Evolutionary conservation across 2,797 vertebrate species (phyloP), one percentile per base, ranked within the genome.

Genomic region (Salmo trutta): DNA sequence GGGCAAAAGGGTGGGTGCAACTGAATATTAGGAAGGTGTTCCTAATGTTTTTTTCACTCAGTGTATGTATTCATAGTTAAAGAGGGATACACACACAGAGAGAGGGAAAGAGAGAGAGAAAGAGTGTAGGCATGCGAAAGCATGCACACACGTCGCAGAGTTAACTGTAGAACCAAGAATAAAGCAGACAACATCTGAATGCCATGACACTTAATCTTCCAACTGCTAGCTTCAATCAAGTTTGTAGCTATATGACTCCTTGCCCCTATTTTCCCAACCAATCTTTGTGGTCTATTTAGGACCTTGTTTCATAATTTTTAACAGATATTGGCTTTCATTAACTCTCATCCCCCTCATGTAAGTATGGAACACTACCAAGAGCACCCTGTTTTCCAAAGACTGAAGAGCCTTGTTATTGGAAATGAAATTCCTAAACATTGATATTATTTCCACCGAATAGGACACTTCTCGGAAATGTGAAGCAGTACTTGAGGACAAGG

Each of bases 401-500:
- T 95, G 89, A 92, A 95, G 91, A 93, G 90, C 84, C 81, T 91
- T 94, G 84, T 95, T 91, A 90, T 91, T 93, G 88, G 89, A 91
- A 95, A 92, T 90, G 84, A 89, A 92, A 95, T 93, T 91, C 88
- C 89, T 90, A 92, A 94, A 93, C 92, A 91, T 90, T 93, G 92
- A 90, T 88, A 85, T 86, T 85, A 86, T 88, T 90, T 93, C 92
- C 91, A 93, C 94, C 89, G 93, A 95, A 93, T 92, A 88, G 91
- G 85, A 90, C 91, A 88, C 93, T 94, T 91, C 90, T 95, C 85
- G 80, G 86, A 92, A 92, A 90, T 86, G 88, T 93, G 91, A 91
- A 94, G 93, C 83, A 89, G 91, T 93, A 92, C 94, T 96, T 92
- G 91, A 96, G 93, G 93, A 94, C 93, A 91, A 95, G 92, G 87